These are phyloP conservation scores for Rhynchomys soricoides DNA, from an alignment of 2,113 vertebrate species.

Conservation along the genomic window DNA sequence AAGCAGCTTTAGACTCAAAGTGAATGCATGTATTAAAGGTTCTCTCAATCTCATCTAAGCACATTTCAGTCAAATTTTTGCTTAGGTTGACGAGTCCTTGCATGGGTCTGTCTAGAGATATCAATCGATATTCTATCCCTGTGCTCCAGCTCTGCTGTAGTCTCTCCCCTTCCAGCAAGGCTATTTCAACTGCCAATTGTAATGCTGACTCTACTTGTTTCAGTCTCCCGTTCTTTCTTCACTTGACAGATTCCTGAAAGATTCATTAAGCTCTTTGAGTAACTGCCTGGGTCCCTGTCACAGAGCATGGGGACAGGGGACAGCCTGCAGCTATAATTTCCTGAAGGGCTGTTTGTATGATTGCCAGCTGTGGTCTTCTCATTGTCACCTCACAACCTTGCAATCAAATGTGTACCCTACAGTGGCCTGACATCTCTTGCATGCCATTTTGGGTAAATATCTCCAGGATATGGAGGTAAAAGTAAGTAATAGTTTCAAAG, in stretches of 20 bases:
- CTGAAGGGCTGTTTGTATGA: slow-evolving; percentile 23
- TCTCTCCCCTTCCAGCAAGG: not conserved
- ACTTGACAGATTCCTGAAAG: slow-evolving; percentile 49
- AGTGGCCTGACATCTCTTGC: not conserved
- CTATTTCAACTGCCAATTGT: not conserved
- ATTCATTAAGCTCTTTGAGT: not conserved
- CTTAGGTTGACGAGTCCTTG: not conserved
- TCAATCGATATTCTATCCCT: not conserved
- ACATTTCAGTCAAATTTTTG: not conserved
- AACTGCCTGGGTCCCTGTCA: slow-evolving; percentile 21
- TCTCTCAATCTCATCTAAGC: not conserved
- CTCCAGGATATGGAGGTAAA: slow-evolving; percentile 8
- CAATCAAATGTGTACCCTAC: not conserved
- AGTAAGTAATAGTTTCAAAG: not conserved
- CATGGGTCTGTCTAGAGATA: not conserved
- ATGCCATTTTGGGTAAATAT: slow-evolving; percentile 22
- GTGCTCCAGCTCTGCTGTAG: not conserved
- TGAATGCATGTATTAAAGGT: not conserved
- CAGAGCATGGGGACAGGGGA: not conserved
- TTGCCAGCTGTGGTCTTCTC: not conserved
- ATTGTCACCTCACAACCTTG: not conserved
- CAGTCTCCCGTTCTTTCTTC: not conserved
- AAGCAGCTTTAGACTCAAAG: not conserved
- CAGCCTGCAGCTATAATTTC: not conserved
- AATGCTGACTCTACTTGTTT: not conserved